Conservation (phyloP, 2,888 invertebrate genomes). For the Diachrysia chrysitis region DNA sequence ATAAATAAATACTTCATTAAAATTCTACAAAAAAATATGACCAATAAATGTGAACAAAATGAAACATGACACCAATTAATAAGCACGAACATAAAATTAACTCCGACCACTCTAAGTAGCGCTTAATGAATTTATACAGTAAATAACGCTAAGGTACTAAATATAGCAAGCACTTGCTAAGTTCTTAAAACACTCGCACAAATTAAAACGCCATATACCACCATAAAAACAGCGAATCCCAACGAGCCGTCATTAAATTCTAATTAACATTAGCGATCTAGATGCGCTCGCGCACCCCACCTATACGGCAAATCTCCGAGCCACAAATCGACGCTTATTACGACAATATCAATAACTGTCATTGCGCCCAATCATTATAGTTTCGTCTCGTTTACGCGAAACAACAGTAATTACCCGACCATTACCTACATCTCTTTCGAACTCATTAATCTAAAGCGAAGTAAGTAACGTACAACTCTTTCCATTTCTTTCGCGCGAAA, state of each 20-base stretch:
- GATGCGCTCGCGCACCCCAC: constrained; percentile 72
- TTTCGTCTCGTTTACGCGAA: constrained; percentile 86
- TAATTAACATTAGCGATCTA: constrained; percentile 80
- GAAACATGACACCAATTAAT: constrained; percentile 39
- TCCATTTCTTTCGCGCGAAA: constrained; percentile 84
- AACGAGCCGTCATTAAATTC: constrained; percentile 79
- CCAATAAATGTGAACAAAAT: constrained; percentile 12
- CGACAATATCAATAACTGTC: constrained; percentile 87
- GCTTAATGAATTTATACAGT: constrained; percentile 34
- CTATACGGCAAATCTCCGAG: constrained; percentile 71
- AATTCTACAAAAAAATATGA: too few species aligned
- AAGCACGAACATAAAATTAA: constrained; percentile 41
- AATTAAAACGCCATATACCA: constrained; percentile 50
- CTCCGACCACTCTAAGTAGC: constrained; percentile 27
- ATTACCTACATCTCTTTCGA: constrained; percentile 84
- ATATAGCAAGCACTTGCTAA: constrained; percentile 48
- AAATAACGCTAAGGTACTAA: constrained; percentile 35
- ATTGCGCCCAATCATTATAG: constrained; percentile 84
- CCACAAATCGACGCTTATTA: constrained; percentile 79
- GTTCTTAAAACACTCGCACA: constrained; percentile 23
- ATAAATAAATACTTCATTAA: too few species aligned
- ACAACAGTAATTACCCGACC: constrained; percentile 81
- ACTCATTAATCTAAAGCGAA: constrained; percentile 83
- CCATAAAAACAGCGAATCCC: constrained; percentile 63
- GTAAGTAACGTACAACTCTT: constrained; percentile 73